Conservation (phyloP, 2,797 vertebrate genomes). For the Simalia tracyae region DNA sequence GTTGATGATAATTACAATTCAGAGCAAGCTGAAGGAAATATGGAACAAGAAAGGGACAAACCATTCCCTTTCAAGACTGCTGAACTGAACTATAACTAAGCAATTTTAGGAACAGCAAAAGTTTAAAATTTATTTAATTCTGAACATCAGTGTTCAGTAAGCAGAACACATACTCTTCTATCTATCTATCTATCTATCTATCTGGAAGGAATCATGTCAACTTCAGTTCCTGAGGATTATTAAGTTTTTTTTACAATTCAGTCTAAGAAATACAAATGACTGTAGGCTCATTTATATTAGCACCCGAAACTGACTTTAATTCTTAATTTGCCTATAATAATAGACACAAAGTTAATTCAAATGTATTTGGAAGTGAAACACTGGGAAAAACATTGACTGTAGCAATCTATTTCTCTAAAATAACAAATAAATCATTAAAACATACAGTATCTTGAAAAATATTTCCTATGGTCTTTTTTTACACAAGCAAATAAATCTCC, state of each 20-base stretch:
- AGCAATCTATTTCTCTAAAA: not conserved
- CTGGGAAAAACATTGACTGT: not conserved
- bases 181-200: not conserved
- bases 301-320: not conserved
- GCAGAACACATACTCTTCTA: not conserved
- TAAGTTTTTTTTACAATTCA: not conserved
- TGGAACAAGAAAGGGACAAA: not conserved
- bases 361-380: not conserved
- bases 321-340: not conserved
- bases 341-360: not conserved
- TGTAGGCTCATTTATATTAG: not conserved
- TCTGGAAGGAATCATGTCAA: too few relatives aligned
- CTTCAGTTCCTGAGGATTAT: not conserved
- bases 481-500: slow-evolving; percentile 19
- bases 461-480: not conserved
- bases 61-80: not conserved
- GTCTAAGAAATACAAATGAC: not conserved
- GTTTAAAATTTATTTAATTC: slow-evolving; percentile 5
- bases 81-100: not conserved
- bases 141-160: not conserved
- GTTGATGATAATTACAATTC: not conserved
- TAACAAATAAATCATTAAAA: slow-evolving; percentile 18
- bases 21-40: not conserved
- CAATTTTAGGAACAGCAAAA: not conserved
- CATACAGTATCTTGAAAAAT: accelerated